Conservation (phyloP, 2,797 vertebrate species). For the Ctenosaura bakeri region DNA sequence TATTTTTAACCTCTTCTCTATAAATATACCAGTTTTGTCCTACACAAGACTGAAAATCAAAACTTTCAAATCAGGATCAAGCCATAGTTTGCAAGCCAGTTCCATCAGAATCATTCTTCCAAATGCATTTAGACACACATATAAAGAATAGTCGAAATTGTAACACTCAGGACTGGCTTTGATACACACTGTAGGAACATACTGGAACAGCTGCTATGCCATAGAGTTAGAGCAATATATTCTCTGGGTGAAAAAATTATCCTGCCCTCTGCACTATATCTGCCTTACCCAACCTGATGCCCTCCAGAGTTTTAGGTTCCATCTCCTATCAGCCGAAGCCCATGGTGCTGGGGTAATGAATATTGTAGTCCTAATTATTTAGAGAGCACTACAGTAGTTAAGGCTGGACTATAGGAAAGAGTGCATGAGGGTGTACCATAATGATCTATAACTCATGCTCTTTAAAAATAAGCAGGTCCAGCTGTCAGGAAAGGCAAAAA, state of each 20-base stretch:
- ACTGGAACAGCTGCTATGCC: not conserved
- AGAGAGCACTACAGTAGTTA: too few species aligned
- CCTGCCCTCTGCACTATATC: not conserved
- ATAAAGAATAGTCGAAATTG: not conserved
- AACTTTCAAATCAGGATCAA: not conserved
- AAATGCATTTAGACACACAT: conserved; percentile 15
- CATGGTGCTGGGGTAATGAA: not conserved
- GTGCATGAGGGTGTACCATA: too few species aligned
- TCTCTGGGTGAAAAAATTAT: not conserved
- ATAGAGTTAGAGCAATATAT: not conserved
- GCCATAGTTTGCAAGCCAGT: not conserved
- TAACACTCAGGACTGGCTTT: not conserved
- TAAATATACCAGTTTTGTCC: not conserved
- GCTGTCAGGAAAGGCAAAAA: not conserved
- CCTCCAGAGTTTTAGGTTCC: not conserved
- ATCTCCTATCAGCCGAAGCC: not conserved
- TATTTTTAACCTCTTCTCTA: not conserved
- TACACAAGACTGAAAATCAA: not conserved
- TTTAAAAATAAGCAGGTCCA: not conserved
- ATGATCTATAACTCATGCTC: not conserved
- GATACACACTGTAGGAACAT: not conserved
- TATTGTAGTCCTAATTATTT: not conserved
- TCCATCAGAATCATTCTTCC: not conserved
- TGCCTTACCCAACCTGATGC: not conserved
- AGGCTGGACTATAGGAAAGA: too few species aligned